These are phyloP conservation scores for Natator depressus DNA, from an alignment of 2,113 vertebrate genomes.

Conservation along the genomic window DNA sequence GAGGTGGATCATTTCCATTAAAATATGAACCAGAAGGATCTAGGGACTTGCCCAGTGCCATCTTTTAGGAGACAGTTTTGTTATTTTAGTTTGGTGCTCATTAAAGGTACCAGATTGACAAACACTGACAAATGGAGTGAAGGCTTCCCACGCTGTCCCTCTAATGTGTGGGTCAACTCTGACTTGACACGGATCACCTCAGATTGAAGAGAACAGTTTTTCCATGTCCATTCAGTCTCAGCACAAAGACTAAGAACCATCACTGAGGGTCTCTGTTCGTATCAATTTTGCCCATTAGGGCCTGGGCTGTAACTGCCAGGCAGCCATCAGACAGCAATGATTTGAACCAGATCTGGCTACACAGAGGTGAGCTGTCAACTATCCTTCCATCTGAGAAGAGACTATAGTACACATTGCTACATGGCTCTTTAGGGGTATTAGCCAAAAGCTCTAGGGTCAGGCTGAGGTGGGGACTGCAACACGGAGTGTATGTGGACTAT, in stretches of 20 bases:
- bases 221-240: not conserved
- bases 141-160: accelerated
- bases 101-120: not conserved
- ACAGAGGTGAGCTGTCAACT: not conserved
- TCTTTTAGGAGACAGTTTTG: not conserved
- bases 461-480: not conserved
- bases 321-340: accelerated
- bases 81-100: accelerated
- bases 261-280: not conserved
- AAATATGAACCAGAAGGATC: accelerated
- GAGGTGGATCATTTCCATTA: not conserved
- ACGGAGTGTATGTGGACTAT: not conserved
- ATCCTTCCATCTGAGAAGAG: not conserved
- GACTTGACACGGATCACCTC: accelerated
- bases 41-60: not conserved
- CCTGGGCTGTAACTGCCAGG: not conserved
- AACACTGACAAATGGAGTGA: not conserved
- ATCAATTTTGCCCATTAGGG: not conserved
- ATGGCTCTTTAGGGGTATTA: not conserved
- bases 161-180: not conserved
- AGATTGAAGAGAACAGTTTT: accelerated
- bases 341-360: not conserved
- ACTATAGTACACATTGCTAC: not conserved
- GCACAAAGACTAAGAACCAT: not conserved
- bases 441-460: not conserved